Evolutionary conservation across 92 coral and sea anemone genomes (phyloP).

Genomic region (Palythoa caribaeorum): DNA sequence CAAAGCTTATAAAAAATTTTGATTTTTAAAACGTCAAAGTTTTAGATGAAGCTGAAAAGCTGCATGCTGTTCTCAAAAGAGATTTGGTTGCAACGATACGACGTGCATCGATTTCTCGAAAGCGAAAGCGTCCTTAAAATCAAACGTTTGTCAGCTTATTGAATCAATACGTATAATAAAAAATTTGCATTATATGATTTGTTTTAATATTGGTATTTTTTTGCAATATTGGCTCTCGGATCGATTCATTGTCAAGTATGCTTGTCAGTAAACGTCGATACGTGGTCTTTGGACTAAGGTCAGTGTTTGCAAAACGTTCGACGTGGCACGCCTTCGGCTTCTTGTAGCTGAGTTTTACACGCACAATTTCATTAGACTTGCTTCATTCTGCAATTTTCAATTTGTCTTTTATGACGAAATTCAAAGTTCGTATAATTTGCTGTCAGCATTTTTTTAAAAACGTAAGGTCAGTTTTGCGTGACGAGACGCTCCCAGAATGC

Average conservation of each 20-base stretch:
- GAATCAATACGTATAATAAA: background rate
- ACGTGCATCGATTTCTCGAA: background rate
- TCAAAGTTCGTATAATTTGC: too few species aligned
- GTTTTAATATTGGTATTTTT: background rate
- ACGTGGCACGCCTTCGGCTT: background rate
- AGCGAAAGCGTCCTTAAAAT: background rate
- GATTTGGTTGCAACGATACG: background rate
- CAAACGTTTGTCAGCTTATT: background rate
- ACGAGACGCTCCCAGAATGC: too few species aligned
- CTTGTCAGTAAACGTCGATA: background rate
- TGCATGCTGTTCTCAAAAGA: background rate
- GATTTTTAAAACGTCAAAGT: background rate
- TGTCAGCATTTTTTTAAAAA: too few species aligned
- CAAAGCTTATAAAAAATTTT: background rate
- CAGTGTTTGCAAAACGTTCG: background rate
- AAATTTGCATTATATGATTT: background rate
- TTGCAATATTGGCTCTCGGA: background rate
- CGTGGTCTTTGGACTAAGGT: background rate
- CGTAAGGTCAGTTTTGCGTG: too few species aligned
- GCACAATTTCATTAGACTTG: too few species aligned
- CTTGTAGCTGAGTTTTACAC: background rate
- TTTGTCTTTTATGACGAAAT: too few species aligned
- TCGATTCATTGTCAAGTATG: background rate
- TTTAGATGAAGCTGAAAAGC: background rate
- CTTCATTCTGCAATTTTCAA: too few species aligned